Evolutionary conservation across 1,140 invertebrate genomes (phyloP).

Genomic region (Diorhabda carinulata): DNA sequence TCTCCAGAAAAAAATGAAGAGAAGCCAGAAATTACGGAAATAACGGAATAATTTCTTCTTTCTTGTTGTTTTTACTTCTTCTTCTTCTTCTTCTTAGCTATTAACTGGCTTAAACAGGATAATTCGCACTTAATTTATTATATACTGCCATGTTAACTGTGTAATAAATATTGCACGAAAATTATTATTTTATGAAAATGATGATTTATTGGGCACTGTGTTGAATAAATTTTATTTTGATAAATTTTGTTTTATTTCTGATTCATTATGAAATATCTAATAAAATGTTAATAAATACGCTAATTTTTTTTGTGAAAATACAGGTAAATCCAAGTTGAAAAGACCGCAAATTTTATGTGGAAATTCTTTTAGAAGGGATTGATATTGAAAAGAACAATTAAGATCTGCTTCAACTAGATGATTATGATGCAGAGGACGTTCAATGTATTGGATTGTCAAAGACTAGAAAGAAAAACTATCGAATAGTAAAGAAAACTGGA

Average conservation of each 20-base stretch:
- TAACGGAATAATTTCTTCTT: slow-evolving; percentile 39
- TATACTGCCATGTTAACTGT: slow-evolving; percentile 17
- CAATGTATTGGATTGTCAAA: no score
- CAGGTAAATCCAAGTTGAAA: no score
- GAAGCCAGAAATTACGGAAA: slow-evolving; percentile 42
- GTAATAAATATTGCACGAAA: slow-evolving; percentile 5
- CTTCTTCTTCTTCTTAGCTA: slow-evolving; percentile 20
- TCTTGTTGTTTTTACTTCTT: slow-evolving; percentile 17
- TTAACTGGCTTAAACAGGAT: slow-evolving; percentile 8
- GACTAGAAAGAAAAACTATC: no score
- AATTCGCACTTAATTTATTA: slow-evolving; percentile 26
- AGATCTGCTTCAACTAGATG: no score
- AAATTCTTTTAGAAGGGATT: no score
- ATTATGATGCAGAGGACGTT: no score
- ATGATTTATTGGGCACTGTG: slow-evolving; percentile 17
- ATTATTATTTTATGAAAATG: slow-evolving; percentile 7
- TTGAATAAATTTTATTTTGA: slow-evolving; percentile 33
- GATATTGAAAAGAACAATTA: no score
- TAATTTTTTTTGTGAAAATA: no score
- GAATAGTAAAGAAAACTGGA: no score
- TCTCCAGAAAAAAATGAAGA: slow-evolving; percentile 36
- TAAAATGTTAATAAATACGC: no score
- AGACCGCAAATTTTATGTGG: no score
- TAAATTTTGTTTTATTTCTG: slow-evolving; percentile 26
- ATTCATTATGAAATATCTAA: no score